A percentile compares a stretch with the other conserved stretches of the same genome.
Conservation (phyloP, 2,888 invertebrate species). For the Eupithecia inturbata region DNA sequence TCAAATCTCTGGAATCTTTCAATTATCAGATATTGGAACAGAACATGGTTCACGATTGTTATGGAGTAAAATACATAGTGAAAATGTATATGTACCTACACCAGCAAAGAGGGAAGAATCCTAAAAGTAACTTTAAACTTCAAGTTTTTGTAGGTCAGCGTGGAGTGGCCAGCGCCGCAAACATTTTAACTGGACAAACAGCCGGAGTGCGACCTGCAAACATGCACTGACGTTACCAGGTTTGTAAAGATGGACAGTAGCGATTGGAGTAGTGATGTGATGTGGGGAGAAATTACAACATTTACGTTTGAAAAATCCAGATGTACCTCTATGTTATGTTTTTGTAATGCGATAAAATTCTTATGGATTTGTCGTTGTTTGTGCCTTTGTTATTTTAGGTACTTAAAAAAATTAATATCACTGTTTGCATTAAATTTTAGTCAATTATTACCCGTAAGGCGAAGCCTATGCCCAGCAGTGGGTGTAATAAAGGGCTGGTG, state of each 20-base stretch:
- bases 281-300: background rate
- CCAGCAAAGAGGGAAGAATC: background rate
- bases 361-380: no score
- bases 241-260: background rate
- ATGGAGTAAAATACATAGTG: background rate
- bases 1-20: background rate
- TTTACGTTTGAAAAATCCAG: background rate
- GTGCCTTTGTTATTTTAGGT: no score
- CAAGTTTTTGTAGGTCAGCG: slow-evolving; percentile 44
- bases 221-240: slow-evolving; percentile 34
- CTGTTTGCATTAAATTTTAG: no score
- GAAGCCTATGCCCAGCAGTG: no score
- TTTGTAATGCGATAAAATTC: no score
- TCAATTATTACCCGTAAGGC: no score
- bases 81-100: background rate
- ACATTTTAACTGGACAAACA: slow-evolving; percentile 78
- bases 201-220: slow-evolving; percentile 56
- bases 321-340: no score
- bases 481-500: no score
- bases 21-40: background rate
- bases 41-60: background rate
- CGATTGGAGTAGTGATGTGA: background rate
- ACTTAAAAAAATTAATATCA: no score
- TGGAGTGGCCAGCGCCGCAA: slow-evolving; percentile 53
- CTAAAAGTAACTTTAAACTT: slow-evolving; percentile 34